phyloP scores from a whole-genome alignment of 2,797 vertebrate species.

The Hemibagrus guttatus region DNA sequence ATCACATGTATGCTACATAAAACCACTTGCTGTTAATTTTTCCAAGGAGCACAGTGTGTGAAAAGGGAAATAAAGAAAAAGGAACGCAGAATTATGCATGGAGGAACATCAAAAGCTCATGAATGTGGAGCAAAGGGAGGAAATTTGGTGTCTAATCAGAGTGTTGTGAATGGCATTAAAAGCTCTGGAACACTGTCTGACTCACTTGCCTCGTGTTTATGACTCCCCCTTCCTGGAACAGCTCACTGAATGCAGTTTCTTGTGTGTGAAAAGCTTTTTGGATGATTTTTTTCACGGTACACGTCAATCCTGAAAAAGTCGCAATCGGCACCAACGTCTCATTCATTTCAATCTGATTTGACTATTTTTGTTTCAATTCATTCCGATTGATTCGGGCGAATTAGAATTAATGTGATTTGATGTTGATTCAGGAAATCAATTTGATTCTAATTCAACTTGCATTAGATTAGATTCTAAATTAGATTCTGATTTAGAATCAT shows the following conservation, averaged over 20 bases:
- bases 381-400: neutral
- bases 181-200: slow-evolving; percentile 51
- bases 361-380: neutral
- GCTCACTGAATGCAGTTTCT: slow-evolving; percentile 7
- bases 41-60: slow-evolving; percentile 15
- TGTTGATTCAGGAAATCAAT: neutral
- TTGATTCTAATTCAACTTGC: neutral
- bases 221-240: neutral
- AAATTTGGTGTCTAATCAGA: slow-evolving; percentile 63
- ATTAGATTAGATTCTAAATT: neutral
- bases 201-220: slow-evolving; percentile 31
- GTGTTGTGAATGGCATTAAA: slow-evolving; percentile 46
- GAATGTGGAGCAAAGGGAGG: slow-evolving; percentile 66
- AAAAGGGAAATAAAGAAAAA: slow-evolving; percentile 68
- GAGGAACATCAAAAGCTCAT: slow-evolving; percentile 72
- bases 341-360: neutral
- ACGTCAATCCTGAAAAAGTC: neutral
- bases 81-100: slow-evolving; percentile 69
- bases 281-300: neutral
- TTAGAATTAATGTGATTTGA: neutral
- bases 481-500: neutral
- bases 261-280: neutral
- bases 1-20: slow-evolving; percentile 38
- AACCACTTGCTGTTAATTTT: slow-evolving; percentile 55
- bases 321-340: neutral